Evolutionary conservation across 2,797 vertebrate genomes (phyloP), one percentile per base, ranked within the genome.

Genomic region (Ficedula albicollis): DNA sequence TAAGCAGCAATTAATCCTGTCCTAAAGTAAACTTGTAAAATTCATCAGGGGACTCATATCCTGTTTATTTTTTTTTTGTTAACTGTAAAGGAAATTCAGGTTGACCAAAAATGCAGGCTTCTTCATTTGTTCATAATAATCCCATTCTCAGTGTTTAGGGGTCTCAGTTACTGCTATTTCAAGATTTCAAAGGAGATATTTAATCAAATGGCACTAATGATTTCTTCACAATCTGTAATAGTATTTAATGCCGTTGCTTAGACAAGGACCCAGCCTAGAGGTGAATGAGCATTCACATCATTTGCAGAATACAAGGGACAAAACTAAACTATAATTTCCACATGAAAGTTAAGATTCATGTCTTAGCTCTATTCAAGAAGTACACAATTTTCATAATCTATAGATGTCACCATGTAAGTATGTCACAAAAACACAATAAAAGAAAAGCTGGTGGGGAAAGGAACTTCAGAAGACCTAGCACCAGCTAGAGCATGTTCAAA

Each of bases 401-500:
- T 51, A 18, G 16, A 51, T 51, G 21, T 39, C 10, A 62, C 16
- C 6, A 27, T 20, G 8, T 26, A 63, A 55, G 34, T n/a, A 41
- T 22, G 4, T 49, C 15, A 59, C 23, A 76, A 49, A 58, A 84
- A 17, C 25, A 29, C 4, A 82, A 32, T 43, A 20, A 46, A 46
- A 52, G 30, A 58, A 15, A 8, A 22, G 13, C 8, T 52, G 4
- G 5, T 41, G 25, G 17, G 1, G 18, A 6, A 87, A 81, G 13
- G 15, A 51, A 36, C 0, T 2, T 69, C 6, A 27, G 8, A 32
- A 63, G 21, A 43, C 20, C 9, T 21, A 68, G 4, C 1, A 6
- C 3, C 38, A 55, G 9, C 5, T 48, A 32, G 9, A 82, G 4
- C 1, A 26, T n/a, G 4, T 27, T 52, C 5, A 66, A 27, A 39